Evolutionary conservation across 2,888 invertebrate genomes (phyloP), one percentile per base, ranked within the genome.

Genomic region (Apotomis betuletana): DNA sequence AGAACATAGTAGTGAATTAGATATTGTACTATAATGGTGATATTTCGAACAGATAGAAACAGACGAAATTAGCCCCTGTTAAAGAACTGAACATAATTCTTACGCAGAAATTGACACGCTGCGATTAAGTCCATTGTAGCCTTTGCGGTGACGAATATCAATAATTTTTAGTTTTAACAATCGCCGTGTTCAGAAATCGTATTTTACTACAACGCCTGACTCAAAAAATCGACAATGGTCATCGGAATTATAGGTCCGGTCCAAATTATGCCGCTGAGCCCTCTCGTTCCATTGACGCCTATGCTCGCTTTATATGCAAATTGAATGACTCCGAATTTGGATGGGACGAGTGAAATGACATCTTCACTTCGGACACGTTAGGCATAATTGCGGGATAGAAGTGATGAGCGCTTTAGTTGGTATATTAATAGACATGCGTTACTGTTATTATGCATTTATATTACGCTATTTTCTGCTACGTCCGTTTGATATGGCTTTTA

Each of bases 261-360:
- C 67, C 55, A 64, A 74, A 73, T 74, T 64, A 61, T 55, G 59
- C 67, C 71, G 55, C 65, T 70, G 76, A 80, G 79, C 85, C 82
- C 82, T 82, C 85, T 83, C 81, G 81, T 82, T 82, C 81, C 81
- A 86, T 87, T 85, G 87, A 86, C 85, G 87, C 80, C 79, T 80
- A 80, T 81, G 77, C 79, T 80, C 84, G 86, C 85, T 90, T 87
- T 90, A 87, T 89, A 91, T 90, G 90, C 86, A 90, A 91, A 91
- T 91, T 87, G 83, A 87, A 90, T 88, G 88, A 88, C 87, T 86
- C 82, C 83, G 86, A 89, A 90, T 90, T 90, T 85, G 83, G 79
- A 76, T 75, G 67, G 61, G 54, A 78, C 76, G 82, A 80, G 80
- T 80, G 79, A 77, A 84, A 85, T 86, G 86, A 85, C 84, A 85